Conservation (phyloP, 2,888 invertebrate genomes). For the Keiferia lycopersicella region DNA sequence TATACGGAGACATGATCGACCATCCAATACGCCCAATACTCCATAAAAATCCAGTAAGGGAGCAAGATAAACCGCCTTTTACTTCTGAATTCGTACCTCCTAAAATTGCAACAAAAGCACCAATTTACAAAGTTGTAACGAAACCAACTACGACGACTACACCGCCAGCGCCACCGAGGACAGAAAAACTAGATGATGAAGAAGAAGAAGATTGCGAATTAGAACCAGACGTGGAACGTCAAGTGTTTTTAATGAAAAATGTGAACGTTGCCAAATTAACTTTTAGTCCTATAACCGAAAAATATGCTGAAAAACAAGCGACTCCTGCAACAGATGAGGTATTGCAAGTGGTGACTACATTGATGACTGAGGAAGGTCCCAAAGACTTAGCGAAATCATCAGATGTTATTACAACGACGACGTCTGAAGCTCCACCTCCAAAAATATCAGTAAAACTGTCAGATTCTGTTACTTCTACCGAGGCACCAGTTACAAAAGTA, state of each 20-base stretch:
- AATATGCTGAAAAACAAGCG: neutral
- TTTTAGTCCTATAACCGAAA: neutral
- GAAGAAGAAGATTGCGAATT: neutral
- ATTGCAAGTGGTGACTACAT: neutral
- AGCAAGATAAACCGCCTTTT: neutral
- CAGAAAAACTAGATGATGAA: conserved; percentile 5
- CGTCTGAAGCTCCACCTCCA: neutral
- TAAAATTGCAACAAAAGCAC: neutral
- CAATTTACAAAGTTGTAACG: neutral
- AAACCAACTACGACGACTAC: neutral
- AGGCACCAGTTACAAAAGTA: neutral
- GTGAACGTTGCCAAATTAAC: neutral
- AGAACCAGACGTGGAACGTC: neutral
- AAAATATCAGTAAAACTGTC: neutral
- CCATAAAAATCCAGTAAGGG: neutral
- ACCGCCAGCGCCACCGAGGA: neutral
- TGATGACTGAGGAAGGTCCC: neutral
- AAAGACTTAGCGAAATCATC: neutral
- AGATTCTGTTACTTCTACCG: neutral
- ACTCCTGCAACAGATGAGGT: neutral
- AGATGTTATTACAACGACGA: neutral
- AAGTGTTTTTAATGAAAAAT: conserved; percentile 18
- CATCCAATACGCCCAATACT: neutral
- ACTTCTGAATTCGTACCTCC: conserved; percentile 6
- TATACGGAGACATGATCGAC: conserved; percentile 11